phyloP scores from a whole-genome alignment of 2,888 invertebrate genomes.

The Panzeria rudis region DNA sequence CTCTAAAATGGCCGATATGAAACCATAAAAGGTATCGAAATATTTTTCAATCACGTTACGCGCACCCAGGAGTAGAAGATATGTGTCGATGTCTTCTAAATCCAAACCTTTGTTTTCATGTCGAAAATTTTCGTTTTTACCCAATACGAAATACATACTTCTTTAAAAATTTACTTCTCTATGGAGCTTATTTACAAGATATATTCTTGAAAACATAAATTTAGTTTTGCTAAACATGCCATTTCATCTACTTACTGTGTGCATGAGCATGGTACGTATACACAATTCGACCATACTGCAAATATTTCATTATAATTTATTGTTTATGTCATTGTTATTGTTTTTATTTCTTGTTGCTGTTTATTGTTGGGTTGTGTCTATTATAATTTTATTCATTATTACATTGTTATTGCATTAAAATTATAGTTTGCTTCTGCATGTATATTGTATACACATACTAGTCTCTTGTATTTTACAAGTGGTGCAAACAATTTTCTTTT shows the following conservation, averaged over 20 bases:
- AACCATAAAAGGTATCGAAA: no score
- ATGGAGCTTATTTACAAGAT: no score
- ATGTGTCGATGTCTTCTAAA: no score
- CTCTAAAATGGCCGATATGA: no score
- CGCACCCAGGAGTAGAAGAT: no score
- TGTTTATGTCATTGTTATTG: constrained; percentile 12
- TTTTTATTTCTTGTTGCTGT: constrained; percentile 21
- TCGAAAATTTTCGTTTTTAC: no score
- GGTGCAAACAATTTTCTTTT: constrained; percentile 43
- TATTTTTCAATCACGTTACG: no score
- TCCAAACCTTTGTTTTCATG: no score
- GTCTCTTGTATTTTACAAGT: constrained; percentile 24
- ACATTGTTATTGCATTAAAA: constrained; percentile 66
- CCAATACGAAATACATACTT: no score
- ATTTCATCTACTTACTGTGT: not conserved
- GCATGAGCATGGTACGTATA: not conserved
- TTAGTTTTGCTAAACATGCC: not conserved
- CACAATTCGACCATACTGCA: not conserved
- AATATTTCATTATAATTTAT: constrained; percentile 1
- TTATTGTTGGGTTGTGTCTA: constrained; percentile 29
- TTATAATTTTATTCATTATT: constrained; percentile 56
- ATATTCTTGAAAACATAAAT: no score
- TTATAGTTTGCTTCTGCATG: constrained; percentile 16
- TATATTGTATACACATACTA: not conserved
- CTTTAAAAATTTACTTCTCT: no score